phyloP scores from a whole-genome alignment of 2,113 vertebrate genomes.

The Dicrurus megarhynchus region DNA sequence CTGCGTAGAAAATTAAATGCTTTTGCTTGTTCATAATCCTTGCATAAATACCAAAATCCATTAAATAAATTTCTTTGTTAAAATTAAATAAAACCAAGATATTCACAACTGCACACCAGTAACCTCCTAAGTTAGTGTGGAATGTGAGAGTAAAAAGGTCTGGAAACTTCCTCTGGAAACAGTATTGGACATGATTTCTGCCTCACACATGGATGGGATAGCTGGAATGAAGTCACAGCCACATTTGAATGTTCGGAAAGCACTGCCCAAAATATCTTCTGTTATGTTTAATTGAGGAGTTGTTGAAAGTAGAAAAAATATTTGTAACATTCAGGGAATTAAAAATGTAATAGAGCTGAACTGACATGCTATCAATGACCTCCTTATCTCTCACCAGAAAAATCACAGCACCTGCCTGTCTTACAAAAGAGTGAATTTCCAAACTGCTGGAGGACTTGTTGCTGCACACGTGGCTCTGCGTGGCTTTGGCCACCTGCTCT shows the following conservation, averaged over 20 bases:
- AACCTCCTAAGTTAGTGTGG: background rate
- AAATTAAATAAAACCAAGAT: background rate
- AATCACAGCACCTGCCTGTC: background rate
- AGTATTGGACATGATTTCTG: background rate
- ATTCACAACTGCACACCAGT: background rate
- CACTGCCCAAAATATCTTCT: background rate
- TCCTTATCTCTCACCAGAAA: background rate
- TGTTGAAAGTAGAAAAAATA: constrained; percentile 2
- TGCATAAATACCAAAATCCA: background rate
- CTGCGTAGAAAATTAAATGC: background rate
- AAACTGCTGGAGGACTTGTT: too few species aligned
- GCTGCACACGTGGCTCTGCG: fast-evolving
- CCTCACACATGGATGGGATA: background rate
- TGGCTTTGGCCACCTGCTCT: background rate
- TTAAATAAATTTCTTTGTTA: background rate
- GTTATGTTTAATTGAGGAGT: background rate
- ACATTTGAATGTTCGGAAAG: background rate
- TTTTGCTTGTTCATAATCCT: background rate
- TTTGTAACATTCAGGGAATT: constrained; percentile 20
- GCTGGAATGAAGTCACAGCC: background rate
- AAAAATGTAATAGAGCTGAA: constrained; percentile 25
- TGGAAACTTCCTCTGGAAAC: constrained; percentile 11
- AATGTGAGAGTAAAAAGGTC: background rate
- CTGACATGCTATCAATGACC: background rate
- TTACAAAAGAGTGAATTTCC: background rate